A percentile compares a stretch with the other conserved stretches of the same genome.
Evolutionary conservation across 2,113 vertebrate genomes (phyloP).

Genomic region (Lophura nycthemera): DNA sequence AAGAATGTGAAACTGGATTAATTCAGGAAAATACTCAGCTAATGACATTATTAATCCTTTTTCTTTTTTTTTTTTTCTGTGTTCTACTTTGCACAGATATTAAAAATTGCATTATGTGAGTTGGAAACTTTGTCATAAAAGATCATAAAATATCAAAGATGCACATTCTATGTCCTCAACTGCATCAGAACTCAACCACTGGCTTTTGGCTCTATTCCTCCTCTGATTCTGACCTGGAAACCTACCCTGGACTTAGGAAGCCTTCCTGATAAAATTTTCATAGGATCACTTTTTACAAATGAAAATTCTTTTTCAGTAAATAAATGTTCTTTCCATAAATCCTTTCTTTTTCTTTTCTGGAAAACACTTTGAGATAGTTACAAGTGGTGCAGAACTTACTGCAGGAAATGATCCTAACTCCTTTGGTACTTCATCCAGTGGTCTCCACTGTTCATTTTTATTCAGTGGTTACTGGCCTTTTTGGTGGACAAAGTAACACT

Average conservation of each 20-base stretch:
- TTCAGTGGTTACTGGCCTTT: background rate
- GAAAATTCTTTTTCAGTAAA: background rate
- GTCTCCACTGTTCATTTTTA: background rate
- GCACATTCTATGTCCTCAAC: background rate
- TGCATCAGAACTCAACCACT: background rate
- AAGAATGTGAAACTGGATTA: background rate
- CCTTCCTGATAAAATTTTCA: background rate
- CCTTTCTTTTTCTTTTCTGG: background rate
- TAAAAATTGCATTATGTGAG: background rate
- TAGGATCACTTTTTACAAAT: background rate
- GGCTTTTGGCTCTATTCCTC: background rate
- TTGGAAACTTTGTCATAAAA: background rate
- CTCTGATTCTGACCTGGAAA: background rate
- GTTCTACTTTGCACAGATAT: background rate
- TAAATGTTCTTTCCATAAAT: background rate
- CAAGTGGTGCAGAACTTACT: background rate
- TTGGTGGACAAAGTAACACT: background rate
- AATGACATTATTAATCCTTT: background rate
- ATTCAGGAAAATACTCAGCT: background rate
- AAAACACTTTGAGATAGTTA: background rate
- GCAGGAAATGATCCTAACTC: background rate
- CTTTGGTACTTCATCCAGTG: background rate
- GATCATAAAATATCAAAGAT: background rate
- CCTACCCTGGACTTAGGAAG: background rate
- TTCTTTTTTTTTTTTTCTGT: background rate